Conservation (phyloP, 1,140 invertebrate genomes). For the Bombus superbus region DNA sequence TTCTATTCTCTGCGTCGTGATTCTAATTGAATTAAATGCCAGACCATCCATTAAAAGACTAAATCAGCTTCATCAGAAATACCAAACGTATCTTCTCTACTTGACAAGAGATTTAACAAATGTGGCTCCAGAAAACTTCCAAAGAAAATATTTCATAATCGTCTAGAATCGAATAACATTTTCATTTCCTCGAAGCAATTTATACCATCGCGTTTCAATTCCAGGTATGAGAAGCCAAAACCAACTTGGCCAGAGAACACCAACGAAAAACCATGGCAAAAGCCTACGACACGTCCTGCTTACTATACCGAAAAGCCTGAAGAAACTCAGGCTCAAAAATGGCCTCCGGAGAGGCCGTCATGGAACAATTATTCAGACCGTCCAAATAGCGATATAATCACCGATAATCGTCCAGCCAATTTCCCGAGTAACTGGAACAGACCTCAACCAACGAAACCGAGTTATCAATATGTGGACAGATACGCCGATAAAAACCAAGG, state of each 20-base stretch:
- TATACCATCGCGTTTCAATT: background rate
- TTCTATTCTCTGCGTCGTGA: background rate
- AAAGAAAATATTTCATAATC: background rate
- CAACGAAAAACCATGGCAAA: constrained; percentile 76
- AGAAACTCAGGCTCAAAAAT: constrained; percentile 76
- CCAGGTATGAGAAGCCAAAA: constrained; percentile 78
- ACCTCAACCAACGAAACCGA: constrained; percentile 66
- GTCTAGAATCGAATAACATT: too few species aligned
- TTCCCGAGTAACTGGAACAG: constrained; percentile 84
- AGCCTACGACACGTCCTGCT: constrained; percentile 60
- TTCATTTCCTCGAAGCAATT: background rate
- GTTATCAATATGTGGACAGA: constrained; percentile 74
- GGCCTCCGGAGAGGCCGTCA: constrained; percentile 78
- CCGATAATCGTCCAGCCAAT: constrained; percentile 86
- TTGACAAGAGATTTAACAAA: too few species aligned
- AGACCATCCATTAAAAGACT: background rate
- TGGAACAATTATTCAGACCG: constrained; percentile 75
- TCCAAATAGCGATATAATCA: constrained; percentile 84
- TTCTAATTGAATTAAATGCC: background rate
- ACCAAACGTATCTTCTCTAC: too few species aligned
- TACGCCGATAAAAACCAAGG: constrained; percentile 67
- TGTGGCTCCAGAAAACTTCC: too few species aligned
- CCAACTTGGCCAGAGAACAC: constrained; percentile 71
- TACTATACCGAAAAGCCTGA: constrained; percentile 70
- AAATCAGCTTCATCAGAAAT: too few species aligned